Evolutionary conservation across 1,140 invertebrate genomes (phyloP).

Genomic region (Alviniconcha marisindica): DNA sequence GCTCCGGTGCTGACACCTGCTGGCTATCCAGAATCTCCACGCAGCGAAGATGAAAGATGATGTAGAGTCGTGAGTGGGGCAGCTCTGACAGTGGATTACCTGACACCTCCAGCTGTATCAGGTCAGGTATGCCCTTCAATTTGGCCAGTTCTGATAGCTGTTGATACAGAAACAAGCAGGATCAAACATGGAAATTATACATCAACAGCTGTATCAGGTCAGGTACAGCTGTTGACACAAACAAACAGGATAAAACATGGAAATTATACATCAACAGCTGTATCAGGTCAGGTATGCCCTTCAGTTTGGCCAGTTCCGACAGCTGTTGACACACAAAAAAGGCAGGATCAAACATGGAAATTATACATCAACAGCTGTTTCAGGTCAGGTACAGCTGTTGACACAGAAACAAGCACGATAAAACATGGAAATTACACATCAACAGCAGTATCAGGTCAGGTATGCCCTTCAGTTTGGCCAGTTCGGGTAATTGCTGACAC

Average conservation of each 20-base stretch:
- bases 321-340: slow-evolving; percentile 58
- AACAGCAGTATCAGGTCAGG: slow-evolving; percentile 69
- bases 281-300: slow-evolving; percentile 67
- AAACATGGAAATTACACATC: too few species aligned
- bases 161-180: background rate
- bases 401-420: too few species aligned
- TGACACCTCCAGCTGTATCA: slow-evolving; percentile 67
- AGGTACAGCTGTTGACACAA: too few species aligned
- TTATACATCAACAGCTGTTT: too few species aligned
- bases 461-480: slow-evolving; percentile 70
- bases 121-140: slow-evolving; percentile 69
- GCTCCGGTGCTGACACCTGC: slow-evolving; percentile 60
- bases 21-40: slow-evolving; percentile 70
- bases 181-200: too few species aligned
- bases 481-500: slow-evolving; percentile 72
- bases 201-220: too few species aligned
- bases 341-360: too few species aligned
- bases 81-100: slow-evolving; percentile 71
- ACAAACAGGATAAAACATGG: too few species aligned
- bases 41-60: slow-evolving; percentile 72
- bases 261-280: slow-evolving; percentile 69
- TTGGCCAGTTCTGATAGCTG: slow-evolving; percentile 72
- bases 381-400: too few species aligned
- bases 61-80: slow-evolving; percentile 67
- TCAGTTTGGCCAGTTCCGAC: slow-evolving; percentile 70